Percentiles rank a stretch among this genome's conserved stretches.
phyloP scores from a whole-genome alignment of 2,797 vertebrate genomes.

The Onychomys leucogaster region DNA sequence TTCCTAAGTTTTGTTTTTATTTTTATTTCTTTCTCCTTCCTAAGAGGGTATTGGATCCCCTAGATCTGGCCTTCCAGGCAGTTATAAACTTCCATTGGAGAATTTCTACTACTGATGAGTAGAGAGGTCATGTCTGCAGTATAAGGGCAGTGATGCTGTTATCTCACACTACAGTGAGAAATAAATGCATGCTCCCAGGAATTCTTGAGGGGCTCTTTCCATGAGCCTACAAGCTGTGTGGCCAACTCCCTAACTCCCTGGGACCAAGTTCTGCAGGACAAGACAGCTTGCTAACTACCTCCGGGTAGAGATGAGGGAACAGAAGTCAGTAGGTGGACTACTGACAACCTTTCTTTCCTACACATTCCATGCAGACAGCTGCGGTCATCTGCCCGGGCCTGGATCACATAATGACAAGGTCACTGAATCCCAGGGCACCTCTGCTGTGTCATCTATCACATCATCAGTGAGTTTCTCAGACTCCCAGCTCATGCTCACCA shows the following conservation, averaged over 20 bases:
- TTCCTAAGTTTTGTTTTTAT: background rate
- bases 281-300: background rate
- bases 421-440: background rate
- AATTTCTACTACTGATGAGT: background rate
- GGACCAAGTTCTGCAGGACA: background rate
- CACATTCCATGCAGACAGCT: background rate
- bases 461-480: background rate
- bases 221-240: background rate
- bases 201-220: background rate
- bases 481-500: background rate
- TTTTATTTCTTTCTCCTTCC: background rate
- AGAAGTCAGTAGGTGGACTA: background rate
- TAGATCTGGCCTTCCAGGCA: background rate
- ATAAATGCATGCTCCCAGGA: background rate
- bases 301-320: background rate
- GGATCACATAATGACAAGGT: too few relatives aligned
- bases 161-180: background rate
- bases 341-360: background rate
- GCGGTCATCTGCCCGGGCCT: background rate
- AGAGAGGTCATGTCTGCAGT: background rate
- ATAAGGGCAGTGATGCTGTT: background rate
- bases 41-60: background rate
- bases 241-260: background rate
- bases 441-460: background rate
- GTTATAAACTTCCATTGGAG: background rate